Base-by-base conservation (phyloP, 1,140 invertebrate species). In the Solen grandis region DNA sequence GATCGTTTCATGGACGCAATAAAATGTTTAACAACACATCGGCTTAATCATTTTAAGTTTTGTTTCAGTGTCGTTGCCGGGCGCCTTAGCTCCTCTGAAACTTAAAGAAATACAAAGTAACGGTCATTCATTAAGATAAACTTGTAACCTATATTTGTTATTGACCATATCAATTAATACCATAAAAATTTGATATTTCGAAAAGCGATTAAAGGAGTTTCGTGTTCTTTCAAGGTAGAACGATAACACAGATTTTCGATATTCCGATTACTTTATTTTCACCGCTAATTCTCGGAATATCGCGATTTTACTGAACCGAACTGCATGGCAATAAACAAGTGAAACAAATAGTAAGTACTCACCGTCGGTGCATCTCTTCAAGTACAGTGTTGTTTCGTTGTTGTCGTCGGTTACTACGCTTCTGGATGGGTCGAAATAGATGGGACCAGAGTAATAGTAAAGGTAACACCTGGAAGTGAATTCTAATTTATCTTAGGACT, bases 281-380 rank as follows among this genome's bases (percentile, higher is more conserved):
- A n/a, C n/a, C n/a, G n/a, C n/a, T n/a, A n/a, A n/a, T n/a, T n/a
- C n/a, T n/a, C n/a, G n/a, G n/a, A n/a, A n/a, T n/a, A n/a, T n/a
- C n/a, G n/a, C n/a, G n/a, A n/a, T n/a, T n/a, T n/a, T n/a, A n/a
- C n/a, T n/a, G n/a, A n/a, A n/a, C n/a, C n/a, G n/a, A n/a, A n/a
- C n/a, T n/a, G n/a, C n/a, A n/a, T n/a, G n/a, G n/a, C n/a, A n/a
- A n/a, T n/a, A n/a, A n/a, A n/a, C n/a, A n/a, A n/a, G n/a, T n/a
- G n/a, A n/a, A n/a, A n/a, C n/a, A n/a, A n/a, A 59, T 29, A 59
- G 22, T 52, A 55, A 19, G 16, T 13, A 65, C 73, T 33, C 29
- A 77, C 74, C 60, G 36, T 77, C 63, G 2, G 29, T 52, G 54
- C 74, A 77, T 65, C 74, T 65, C 41, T 77, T 77, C 13, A 77